These are phyloP conservation scores for Theonella swinhoei DNA, from an alignment of 37 sponge, comb jelly and placozoan species.

Conservation along the genomic window DNA sequence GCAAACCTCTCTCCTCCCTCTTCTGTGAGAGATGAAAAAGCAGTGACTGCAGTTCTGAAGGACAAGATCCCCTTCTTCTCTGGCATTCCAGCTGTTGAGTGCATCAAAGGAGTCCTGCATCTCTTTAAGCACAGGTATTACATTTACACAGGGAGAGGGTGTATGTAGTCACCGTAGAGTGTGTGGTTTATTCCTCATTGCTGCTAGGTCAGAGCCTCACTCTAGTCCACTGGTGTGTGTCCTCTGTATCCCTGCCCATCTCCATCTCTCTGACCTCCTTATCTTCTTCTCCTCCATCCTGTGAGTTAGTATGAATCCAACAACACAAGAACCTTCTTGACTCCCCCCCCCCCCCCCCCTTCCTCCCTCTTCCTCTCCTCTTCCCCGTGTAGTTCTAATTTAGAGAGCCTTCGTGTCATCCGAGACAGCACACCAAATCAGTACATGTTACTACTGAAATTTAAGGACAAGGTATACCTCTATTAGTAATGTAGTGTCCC, in stretches of 20 bases:
- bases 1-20: background rate
- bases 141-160: too few relatives aligned
- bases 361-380: slow-evolving; percentile 29
- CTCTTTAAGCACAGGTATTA: slow-evolving; percentile 71
- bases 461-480: slow-evolving; percentile 62
- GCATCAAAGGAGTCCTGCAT: slow-evolving; percentile 75
- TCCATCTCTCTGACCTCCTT: slow-evolving; percentile 67
- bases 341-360: slow-evolving; percentile 46
- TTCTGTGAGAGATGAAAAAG: background rate
- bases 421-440: slow-evolving; percentile 91
- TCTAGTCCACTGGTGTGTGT: slow-evolving; percentile 57
- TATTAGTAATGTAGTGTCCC: background rate
- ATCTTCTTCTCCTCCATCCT: slow-evolving; percentile 65
- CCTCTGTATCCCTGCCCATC: slow-evolving; percentile 67
- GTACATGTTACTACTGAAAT: slow-evolving; percentile 86
- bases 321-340: too few relatives aligned
- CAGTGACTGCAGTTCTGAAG: background rate
- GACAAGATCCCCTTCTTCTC: slow-evolving; percentile 72
- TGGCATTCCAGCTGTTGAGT: slow-evolving; percentile 82
- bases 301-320: too few relatives aligned
- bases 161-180: too few relatives aligned
- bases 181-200: background rate
- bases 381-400: slow-evolving; percentile 40
- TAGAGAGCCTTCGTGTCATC: slow-evolving; percentile 73
- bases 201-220: background rate